Evolutionary conservation across 1,140 invertebrate species (phyloP).

Genomic region (Phymastichus coffea): DNA sequence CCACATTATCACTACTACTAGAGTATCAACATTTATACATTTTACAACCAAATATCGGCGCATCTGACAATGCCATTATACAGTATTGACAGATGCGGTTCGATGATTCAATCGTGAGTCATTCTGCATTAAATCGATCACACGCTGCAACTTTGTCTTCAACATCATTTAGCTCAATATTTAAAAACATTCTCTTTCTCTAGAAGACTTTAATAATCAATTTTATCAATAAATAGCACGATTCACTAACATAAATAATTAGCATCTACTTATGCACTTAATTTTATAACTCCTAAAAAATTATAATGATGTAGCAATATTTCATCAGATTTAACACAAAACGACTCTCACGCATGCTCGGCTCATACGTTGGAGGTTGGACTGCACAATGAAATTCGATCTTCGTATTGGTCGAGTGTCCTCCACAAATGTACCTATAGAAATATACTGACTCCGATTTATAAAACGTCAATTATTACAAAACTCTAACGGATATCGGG

Average conservation of each 20-base stretch:
- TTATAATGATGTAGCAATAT: too few species aligned
- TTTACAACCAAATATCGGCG: slow-evolving; percentile 40
- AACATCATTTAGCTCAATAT: too few species aligned
- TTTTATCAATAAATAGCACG: too few species aligned
- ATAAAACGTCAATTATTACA: slow-evolving; percentile 21
- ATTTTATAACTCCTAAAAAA: too few species aligned
- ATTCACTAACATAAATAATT: too few species aligned
- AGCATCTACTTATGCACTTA: too few species aligned
- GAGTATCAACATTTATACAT: slow-evolving; percentile 59
- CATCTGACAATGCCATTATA: not conserved
- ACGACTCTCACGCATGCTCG: slow-evolving; percentile 7
- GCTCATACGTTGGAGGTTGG: slow-evolving; percentile 30
- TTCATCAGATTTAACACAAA: slow-evolving; percentile 21
- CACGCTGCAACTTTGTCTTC: slow-evolving; percentile 1
- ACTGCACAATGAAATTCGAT: slow-evolving; percentile 32
- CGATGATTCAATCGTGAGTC: slow-evolving; percentile 17
- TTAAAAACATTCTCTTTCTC: too few species aligned
- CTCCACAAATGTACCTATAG: slow-evolving; percentile 18
- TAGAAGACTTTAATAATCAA: too few species aligned
- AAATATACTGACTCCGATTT: slow-evolving; percentile 25
- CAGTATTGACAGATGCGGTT: slow-evolving; percentile 1
- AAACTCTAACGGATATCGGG: slow-evolving; percentile 10
- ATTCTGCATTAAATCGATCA: slow-evolving; percentile 21
- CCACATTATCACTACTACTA: slow-evolving; percentile 48
- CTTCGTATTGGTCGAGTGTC: slow-evolving; percentile 14